These are phyloP conservation scores for Loxodonta africana DNA, from an alignment of 2,113 vertebrate genomes.

Conservation along the genomic window DNA sequence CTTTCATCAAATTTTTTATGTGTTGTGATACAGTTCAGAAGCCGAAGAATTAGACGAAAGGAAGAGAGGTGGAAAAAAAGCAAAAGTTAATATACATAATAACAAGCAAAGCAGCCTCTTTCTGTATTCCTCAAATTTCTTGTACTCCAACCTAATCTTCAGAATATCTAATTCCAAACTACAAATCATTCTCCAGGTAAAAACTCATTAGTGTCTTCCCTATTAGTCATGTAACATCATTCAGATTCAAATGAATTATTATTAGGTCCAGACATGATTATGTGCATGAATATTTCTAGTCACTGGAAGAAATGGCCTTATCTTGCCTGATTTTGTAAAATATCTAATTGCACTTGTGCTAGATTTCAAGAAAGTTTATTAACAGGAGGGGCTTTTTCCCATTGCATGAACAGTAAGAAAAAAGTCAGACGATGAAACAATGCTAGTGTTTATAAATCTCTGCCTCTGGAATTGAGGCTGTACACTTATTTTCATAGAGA, in stretches of 20 bases:
- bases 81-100: neutral
- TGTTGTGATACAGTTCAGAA: neutral
- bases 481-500: neutral
- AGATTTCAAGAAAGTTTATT: neutral
- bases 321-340: neutral
- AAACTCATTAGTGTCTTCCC: neutral
- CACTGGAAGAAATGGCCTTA: neutral
- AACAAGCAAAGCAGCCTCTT: neutral
- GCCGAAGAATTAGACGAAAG: neutral
- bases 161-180: neutral
- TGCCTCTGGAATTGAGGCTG: neutral
- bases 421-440: neutral
- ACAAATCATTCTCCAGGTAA: neutral
- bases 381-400: neutral
- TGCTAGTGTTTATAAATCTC: neutral
- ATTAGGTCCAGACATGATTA: neutral
- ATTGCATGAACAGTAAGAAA: neutral
- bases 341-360: neutral
- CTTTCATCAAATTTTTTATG: neutral
- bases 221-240: neutral
- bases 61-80: neutral
- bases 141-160: neutral
- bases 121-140: neutral
- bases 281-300: neutral
- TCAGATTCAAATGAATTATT: conserved; percentile 3